Evolutionary conservation across 1,140 invertebrate genomes (phyloP).

Genomic region (Trigoniulus corallinus): DNA sequence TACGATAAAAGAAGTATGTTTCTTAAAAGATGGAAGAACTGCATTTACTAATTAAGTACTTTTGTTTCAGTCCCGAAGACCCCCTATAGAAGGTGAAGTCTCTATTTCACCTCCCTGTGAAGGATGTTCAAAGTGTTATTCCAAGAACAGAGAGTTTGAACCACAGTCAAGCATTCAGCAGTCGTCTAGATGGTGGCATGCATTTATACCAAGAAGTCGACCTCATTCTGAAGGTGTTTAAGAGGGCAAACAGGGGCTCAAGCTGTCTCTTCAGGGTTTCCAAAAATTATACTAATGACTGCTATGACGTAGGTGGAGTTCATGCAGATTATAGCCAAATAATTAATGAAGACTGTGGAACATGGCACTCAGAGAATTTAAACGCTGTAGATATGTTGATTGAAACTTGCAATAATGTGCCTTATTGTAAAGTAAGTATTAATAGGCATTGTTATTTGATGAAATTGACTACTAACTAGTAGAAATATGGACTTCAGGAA

Average conservation of each 20-base stretch:
- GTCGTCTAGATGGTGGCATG: conserved; percentile 32
- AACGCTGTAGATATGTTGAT: conserved; percentile 42
- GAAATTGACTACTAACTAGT: no score
- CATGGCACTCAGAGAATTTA: conserved; percentile 31
- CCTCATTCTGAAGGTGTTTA: background rate
- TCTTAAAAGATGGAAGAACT: no score
- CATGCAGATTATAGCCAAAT: conserved; percentile 31
- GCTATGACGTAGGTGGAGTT: conserved; percentile 10
- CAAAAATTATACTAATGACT: conserved; percentile 10
- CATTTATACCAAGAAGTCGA: conserved; percentile 26
- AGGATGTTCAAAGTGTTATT: conserved; percentile 62
- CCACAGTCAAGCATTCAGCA: conserved; percentile 17
- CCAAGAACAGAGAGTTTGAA: no score
- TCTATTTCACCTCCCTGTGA: conserved; percentile 57
- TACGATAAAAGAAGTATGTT: no score
- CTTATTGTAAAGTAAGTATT: background rate
- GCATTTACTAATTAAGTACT: no score
- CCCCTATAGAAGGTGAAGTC: conserved; percentile 45
- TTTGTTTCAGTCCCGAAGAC: conserved; percentile 30
- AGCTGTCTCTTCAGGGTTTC: conserved; percentile 3
- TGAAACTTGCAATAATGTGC: conserved; percentile 26
- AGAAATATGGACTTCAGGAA: no score
- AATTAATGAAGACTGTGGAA: conserved; percentile 42
- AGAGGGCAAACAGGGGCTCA: no score
- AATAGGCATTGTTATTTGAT: no score